Base-by-base conservation (phyloP, 2,797 vertebrate species). In the Gallinago stenura region DNA sequence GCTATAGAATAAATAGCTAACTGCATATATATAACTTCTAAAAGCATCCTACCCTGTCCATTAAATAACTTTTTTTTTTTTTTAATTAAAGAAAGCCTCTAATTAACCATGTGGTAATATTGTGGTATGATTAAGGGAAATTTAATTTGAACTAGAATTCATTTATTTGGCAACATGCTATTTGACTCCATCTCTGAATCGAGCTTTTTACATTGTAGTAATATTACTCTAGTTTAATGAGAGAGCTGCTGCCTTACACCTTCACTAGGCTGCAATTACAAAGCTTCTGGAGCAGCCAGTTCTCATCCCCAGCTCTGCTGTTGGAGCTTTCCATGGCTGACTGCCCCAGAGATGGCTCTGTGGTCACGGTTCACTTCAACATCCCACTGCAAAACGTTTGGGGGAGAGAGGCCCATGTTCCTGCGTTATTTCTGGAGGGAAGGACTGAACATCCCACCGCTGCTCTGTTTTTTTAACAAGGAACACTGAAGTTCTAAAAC, bases 131-230 rank as follows among this genome's bases (percentile, higher is more conserved):
- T 81, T 92, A 91, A 93, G 45, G 28, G 39, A 82, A 85, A 86
- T 69, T 97, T 94, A 83, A 95, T 95, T 87, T 57, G 72, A 89
- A 62, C 65, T 83, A 73, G 60, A 87, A 93, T 92, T 89, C 73
- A 83, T 94, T 71, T 83, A 89, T 95, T 96, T 85, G 94, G 83
- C 90, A 95, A 81, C 58, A 26, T 75, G 15, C 31, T 84, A 37
- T 93, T 95, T 79, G 92, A 60, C 60, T 86, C 73, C 30, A 37
- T 60, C 62, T 94, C 80, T 65, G 53, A 80, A 69, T 56, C 0
- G 11, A 94, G 76, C 85, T 66, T 64, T 95, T 57, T 79, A 71
- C 57, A 31, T 25, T 6, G 3, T 54, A 53, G 83, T 73, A 83
- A 56, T 81, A 66, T 93, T 76, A 88, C 69, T 90, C 54, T 78